phyloP scores from a whole-genome alignment of 2,113 vertebrate genomes.

The Sakesphorus luctuosus region DNA sequence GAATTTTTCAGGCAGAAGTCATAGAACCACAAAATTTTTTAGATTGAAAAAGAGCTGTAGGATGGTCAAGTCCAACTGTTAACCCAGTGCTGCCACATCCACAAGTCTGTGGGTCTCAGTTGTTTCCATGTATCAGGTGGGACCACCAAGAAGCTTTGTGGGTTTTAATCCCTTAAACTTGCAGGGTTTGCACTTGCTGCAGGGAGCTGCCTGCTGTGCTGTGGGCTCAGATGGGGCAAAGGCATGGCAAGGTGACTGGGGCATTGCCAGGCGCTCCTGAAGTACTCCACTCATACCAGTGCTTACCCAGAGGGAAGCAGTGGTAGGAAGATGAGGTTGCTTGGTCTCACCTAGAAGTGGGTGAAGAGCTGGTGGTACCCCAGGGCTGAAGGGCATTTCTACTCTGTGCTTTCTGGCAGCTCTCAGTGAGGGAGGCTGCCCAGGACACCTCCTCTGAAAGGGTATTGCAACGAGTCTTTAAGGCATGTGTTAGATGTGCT shows the following conservation, averaged over 20 bases:
- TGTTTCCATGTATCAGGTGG: not conserved
- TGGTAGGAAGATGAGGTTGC: not conserved
- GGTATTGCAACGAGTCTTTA: not conserved
- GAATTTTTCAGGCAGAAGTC: not conserved
- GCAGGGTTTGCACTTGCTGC: not conserved
- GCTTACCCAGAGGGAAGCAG: not conserved
- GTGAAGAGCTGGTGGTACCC: not conserved
- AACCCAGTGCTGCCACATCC: not conserved
- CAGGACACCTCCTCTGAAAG: not conserved
- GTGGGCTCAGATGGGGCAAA: fast-evolving
- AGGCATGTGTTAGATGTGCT: not conserved
- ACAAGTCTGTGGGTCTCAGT: not conserved
- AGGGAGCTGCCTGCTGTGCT: not conserved
- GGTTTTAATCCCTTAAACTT: not conserved
- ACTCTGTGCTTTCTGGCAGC: not conserved
- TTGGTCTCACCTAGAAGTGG: not conserved
- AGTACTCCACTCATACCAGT: not conserved
- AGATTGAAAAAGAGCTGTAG: not conserved
- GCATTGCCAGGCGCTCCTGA: not conserved
- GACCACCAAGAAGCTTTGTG: not conserved
- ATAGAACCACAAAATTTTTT: not conserved
- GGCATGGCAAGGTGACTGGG: not conserved
- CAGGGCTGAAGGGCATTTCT: not conserved
- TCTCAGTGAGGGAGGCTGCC: not conserved
- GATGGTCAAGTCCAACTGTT: not conserved